Conservation (phyloP, 2,797 vertebrate species). For the Falco columbarius region DNA sequence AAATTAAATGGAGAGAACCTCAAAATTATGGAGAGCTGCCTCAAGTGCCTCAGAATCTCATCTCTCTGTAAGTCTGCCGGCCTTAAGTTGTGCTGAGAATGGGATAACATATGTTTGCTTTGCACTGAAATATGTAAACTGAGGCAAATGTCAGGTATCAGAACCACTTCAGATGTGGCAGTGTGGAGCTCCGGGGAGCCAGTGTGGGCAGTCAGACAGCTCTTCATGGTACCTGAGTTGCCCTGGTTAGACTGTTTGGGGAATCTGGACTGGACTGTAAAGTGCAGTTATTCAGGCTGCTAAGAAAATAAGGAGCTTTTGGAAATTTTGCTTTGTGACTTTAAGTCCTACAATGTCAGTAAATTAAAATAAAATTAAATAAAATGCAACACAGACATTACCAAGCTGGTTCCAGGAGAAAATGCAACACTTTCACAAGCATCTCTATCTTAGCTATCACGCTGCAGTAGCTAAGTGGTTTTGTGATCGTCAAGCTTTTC, state of each 20-base stretch:
- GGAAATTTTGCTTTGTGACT: background rate
- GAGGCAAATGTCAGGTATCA: background rate
- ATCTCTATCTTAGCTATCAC: background rate
- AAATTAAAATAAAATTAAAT: background rate
- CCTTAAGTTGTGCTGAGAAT: background rate
- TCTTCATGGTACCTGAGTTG: background rate
- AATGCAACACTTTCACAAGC: background rate
- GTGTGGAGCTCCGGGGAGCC: background rate
- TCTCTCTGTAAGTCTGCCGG: background rate
- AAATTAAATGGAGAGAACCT: background rate
- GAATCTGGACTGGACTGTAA: background rate
- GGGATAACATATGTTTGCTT: background rate
- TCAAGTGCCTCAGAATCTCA: background rate
- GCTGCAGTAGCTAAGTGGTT: background rate
- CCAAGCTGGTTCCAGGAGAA: background rate
- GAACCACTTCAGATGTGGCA: background rate
- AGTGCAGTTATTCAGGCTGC: background rate
- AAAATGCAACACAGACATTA: background rate
- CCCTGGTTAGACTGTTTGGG: background rate
- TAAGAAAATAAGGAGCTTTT: background rate
- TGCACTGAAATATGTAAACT: background rate
- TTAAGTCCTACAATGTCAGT: background rate
- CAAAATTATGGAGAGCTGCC: background rate
- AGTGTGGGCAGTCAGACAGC: background rate
- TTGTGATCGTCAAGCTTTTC: background rate